A percentile compares a stretch with the other conserved stretches of the same genome.
phyloP scores from a whole-genome alignment of 2,888 invertebrate genomes.

The Lymantria dispar region DNA sequence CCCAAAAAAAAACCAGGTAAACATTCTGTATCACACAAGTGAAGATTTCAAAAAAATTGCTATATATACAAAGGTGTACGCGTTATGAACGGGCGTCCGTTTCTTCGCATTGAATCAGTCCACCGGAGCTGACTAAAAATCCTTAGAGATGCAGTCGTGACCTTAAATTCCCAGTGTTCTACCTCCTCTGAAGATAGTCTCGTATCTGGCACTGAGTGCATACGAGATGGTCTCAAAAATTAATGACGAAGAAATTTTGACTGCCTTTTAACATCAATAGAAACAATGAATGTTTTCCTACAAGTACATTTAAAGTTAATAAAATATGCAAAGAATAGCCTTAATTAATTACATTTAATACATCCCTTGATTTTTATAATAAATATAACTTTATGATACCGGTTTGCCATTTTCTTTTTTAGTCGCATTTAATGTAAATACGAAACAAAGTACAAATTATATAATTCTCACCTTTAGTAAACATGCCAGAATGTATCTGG shows the following conservation, averaged over 20 bases:
- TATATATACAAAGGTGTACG: slow-evolving; percentile 14
- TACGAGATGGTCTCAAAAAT: slow-evolving; percentile 48
- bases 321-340: too few relatives aligned
- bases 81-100: slow-evolving; percentile 55
- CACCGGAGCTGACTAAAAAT: slow-evolving; percentile 54
- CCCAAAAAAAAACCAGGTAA: slow-evolving; percentile 46
- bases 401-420: too few relatives aligned
- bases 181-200: slow-evolving; percentile 66
- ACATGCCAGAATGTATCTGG: too few relatives aligned
- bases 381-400: too few relatives aligned
- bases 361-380: too few relatives aligned
- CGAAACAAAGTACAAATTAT: too few relatives aligned
- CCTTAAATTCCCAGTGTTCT: slow-evolving; percentile 51
- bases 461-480: too few relatives aligned
- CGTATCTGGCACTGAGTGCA: slow-evolving; percentile 69
- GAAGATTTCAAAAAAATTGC: neutral
- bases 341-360: too few relatives aligned
- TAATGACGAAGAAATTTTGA: slow-evolving; percentile 70
- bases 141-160: slow-evolving; percentile 10
- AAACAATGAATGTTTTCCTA: too few relatives aligned
- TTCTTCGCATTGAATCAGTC: slow-evolving; percentile 70
- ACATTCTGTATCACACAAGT: slow-evolving; percentile 58
- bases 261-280: slow-evolving; percentile 46
- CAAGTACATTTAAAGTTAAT: too few relatives aligned
- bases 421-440: too few relatives aligned